phyloP scores from a whole-genome alignment of 2,113 vertebrate species.

The Brachypteracias leptosomus region DNA sequence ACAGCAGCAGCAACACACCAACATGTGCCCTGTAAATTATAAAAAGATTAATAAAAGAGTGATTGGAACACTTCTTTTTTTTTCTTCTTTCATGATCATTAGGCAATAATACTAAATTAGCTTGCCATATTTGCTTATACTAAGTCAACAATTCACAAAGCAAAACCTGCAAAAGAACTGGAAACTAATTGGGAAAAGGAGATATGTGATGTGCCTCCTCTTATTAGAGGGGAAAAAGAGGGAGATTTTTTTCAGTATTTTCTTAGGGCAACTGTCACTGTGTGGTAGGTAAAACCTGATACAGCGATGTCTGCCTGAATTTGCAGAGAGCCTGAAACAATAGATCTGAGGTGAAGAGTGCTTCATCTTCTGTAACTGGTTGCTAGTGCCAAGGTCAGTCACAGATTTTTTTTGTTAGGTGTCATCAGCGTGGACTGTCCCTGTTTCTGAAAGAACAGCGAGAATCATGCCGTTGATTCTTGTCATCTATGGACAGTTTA shows the following conservation, averaged over 20 bases:
- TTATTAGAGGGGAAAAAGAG: neutral
- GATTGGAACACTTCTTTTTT: neutral
- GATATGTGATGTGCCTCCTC: neutral
- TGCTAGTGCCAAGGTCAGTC: neutral
- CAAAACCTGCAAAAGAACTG: neutral
- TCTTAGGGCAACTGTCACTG: neutral
- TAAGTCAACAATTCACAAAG: neutral
- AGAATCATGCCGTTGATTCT: neutral
- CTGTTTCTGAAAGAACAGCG: neutral
- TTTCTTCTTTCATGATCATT: neutral
- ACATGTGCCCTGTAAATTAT: neutral
- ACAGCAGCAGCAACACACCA: neutral
- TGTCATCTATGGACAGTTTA: neutral
- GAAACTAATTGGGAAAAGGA: neutral
- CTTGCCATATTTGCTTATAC: neutral
- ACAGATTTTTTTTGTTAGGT: neutral
- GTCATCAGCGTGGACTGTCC: neutral
- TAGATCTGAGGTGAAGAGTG: neutral
- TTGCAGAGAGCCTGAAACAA: neutral
- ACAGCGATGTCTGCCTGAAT: neutral
- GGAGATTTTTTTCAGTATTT: neutral
- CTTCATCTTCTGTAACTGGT: neutral
- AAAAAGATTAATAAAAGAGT: neutral
- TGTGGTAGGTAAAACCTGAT: neutral
- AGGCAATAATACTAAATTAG: neutral